phyloP scores from a whole-genome alignment of 2,113 vertebrate species.

The Oriolus oriolus region DNA sequence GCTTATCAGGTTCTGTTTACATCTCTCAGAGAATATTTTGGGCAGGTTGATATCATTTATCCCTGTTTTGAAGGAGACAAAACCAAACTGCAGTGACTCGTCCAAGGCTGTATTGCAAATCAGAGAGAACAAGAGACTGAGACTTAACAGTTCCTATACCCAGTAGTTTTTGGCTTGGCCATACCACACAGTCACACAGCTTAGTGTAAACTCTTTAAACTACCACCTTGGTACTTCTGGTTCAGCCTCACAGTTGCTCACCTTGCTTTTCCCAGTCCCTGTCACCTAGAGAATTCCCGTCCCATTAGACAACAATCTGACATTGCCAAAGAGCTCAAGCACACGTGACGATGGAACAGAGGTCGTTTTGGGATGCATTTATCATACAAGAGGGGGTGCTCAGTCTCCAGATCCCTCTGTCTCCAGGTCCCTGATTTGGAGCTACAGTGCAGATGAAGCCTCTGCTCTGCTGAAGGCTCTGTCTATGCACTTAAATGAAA shows the following conservation, averaged over 20 bases:
- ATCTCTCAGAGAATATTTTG: background rate
- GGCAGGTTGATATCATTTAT: background rate
- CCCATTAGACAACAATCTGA: background rate
- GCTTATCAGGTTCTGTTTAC: background rate
- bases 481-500: background rate
- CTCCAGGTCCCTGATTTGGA: background rate
- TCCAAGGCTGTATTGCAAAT: background rate
- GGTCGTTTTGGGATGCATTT: background rate
- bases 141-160: background rate
- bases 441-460: background rate
- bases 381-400: background rate
- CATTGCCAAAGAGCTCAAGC: background rate
- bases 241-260: background rate
- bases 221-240: background rate
- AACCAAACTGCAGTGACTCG: background rate
- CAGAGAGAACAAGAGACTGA: background rate
- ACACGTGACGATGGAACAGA: rapidly evolving
- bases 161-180: background rate
- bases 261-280: background rate
- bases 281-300: background rate
- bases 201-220: background rate
- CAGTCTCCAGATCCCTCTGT: background rate
- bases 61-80: background rate
- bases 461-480: background rate
- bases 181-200: background rate